Conservation (phyloP, 2,888 invertebrate genomes). For the Sarcophaga caerulescens region DNA sequence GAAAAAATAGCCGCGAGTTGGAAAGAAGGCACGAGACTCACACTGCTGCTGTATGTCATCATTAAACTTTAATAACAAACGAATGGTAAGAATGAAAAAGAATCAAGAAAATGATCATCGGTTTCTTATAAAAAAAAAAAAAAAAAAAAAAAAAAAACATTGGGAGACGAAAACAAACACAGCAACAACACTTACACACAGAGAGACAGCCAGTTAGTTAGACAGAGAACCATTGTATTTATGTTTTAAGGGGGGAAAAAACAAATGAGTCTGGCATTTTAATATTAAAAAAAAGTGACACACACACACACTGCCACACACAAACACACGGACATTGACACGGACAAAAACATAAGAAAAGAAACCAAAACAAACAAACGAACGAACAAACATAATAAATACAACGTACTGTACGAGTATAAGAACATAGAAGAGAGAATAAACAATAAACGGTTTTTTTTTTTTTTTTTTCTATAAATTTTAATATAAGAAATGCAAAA, state of each 20-base stretch:
- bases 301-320: not conserved
- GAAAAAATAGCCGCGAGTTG: constrained; percentile 49
- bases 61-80: constrained; percentile 47
- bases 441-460: too few relatives aligned
- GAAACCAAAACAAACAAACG: too few relatives aligned
- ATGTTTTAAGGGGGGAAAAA: not conserved
- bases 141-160: too few relatives aligned
- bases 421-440: too few relatives aligned
- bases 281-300: constrained; percentile 13
- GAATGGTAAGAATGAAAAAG: not conserved
- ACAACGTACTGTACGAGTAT: too few relatives aligned
- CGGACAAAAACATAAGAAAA: not conserved
- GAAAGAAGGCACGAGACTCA: constrained; percentile 6
- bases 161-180: not conserved
- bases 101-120: constrained; percentile 6
- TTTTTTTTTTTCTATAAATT: too few relatives aligned
- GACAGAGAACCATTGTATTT: not conserved
- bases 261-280: constrained; percentile 54
- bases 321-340: not conserved
- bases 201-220: constrained; percentile 4
- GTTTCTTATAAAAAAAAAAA: not conserved
- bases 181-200: not conserved
- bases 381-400: too few relatives aligned
- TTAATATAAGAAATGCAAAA: not conserved
- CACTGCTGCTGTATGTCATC: constrained; percentile 32